phyloP scores from a whole-genome alignment of 1,140 invertebrate genomes.

The Macrotrachela quadricornifera region DNA sequence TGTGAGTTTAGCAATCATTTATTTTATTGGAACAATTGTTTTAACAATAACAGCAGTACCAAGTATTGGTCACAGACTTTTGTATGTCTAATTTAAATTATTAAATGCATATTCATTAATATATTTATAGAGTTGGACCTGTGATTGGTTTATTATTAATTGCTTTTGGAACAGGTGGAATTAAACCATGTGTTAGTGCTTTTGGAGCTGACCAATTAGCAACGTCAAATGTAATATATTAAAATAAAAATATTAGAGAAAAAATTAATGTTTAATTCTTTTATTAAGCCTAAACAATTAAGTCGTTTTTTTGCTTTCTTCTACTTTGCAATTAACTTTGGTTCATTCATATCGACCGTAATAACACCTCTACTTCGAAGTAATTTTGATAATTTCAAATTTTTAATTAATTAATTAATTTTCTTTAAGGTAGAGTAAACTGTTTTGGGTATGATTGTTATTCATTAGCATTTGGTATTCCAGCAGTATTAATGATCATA shows the following conservation, averaged over 20 bases:
- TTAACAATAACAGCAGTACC: conserved; percentile 44
- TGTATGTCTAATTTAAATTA: neutral
- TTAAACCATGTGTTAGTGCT: conserved; percentile 85
- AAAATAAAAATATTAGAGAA: neutral
- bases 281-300: too few species aligned
- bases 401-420: too few species aligned
- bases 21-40: conserved; percentile 58
- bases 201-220: conserved; percentile 76
- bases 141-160: conserved; percentile 23
- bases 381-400: too few species aligned
- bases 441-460: conserved; percentile 68
- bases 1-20: conserved; percentile 62
- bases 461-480: conserved; percentile 69
- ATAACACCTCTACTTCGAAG: conserved; percentile 47
- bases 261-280: too few species aligned
- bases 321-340: conserved; percentile 76
- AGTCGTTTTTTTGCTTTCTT: conserved; percentile 62
- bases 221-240: neutral
- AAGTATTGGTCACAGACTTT: conserved; percentile 31
- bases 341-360: conserved; percentile 69
- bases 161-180: conserved; percentile 41
- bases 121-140: conserved; percentile 32
- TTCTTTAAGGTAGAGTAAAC: conserved; percentile 39
- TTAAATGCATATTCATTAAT: too few species aligned
- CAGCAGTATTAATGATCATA: conserved; percentile 36